These are phyloP conservation scores for Drosophila ficusphila DNA, from an alignment of 1,140 invertebrate species.

Conservation along the genomic window DNA sequence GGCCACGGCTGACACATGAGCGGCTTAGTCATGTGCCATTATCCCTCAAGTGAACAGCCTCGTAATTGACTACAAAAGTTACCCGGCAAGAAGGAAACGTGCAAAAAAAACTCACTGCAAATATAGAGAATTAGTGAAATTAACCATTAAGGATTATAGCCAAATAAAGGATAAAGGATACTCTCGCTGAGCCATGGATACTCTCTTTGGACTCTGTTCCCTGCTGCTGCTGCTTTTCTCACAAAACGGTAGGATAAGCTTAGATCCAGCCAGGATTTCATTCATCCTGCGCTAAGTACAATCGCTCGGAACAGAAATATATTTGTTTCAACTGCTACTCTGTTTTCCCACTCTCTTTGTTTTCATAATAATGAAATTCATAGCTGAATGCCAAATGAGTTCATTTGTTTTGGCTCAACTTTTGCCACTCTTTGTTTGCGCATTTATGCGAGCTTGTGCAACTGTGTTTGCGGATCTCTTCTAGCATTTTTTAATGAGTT, in stretches of 20 bases:
- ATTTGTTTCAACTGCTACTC: slow-evolving; percentile 18
- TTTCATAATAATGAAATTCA: slow-evolving; percentile 38
- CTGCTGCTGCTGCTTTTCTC: slow-evolving; percentile 47
- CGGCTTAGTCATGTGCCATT: slow-evolving; percentile 60
- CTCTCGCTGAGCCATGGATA: slow-evolving; percentile 57
- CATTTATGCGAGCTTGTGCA: slow-evolving; percentile 1
- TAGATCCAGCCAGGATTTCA: slow-evolving; percentile 4
- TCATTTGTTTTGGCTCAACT: slow-evolving; percentile 40
- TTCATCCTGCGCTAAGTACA: not conserved
- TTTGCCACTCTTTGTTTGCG: slow-evolving; percentile 13
- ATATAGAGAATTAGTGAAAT: slow-evolving; percentile 26
- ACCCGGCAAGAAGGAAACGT: slow-evolving; percentile 10
- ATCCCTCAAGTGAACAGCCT: slow-evolving; percentile 50
- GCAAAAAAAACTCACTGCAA: slow-evolving; percentile 22
- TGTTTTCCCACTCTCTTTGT: slow-evolving; percentile 19
- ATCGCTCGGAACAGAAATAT: slow-evolving; percentile 6
- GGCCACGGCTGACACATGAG: slow-evolving; percentile 50
- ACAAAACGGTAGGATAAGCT: slow-evolving; percentile 54
- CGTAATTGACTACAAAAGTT: slow-evolving; percentile 39
- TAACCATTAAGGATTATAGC: slow-evolving; percentile 53
- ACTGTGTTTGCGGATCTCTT: not conserved
- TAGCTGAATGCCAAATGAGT: slow-evolving; percentile 47
- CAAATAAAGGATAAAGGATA: slow-evolving; percentile 34
- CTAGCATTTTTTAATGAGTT: not conserved
- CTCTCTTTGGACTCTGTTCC: slow-evolving; percentile 46